Evolutionary conservation across 2,113 vertebrate genomes (phyloP), one percentile per base, ranked within the genome.

Genomic region (Tor tambroides): DNA sequence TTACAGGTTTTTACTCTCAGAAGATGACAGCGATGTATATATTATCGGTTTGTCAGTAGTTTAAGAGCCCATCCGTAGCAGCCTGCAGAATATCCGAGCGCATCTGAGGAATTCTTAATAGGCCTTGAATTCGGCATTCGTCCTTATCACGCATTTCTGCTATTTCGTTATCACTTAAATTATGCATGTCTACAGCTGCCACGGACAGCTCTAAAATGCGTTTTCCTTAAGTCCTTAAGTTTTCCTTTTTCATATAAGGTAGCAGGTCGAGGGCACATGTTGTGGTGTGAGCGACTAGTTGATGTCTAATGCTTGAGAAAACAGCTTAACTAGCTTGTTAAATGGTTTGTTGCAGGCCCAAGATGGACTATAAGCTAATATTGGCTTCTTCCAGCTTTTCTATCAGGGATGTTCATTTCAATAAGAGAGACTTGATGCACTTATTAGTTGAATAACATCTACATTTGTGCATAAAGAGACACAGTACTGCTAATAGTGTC

Each of bases 11-110:
- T 59, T 81, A 65, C 32, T 41, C 19, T 23, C 35, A 56, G 46
- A 28, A 78, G 15, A 79, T 32, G 30, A 35, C 59, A 19, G 12
- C 1, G n/a, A 46, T 9, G 23, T 67, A 30, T 82, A 81, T 9
- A 82, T 67, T 67, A 61, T 80, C 1, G 21, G 30, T 80, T 80
- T 63, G 56, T 61, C 56, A 17, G 41, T 80, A 80, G 32, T 80
- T 80, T 59, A 63, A 61, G 78, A n/a, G 78, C 54, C 12, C 51
- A 8, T 80, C 32, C 21, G 1, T 32, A 9, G 49, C 43, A 10
- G 46, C 9, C 43, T 28, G 74, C 43, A 49, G 74, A 76, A 76
- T 4, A 77, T 51, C 43, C 11, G 26, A 23, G 19, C 46, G 41
- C 49, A 79, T 17, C 49, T 80, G 54, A 80, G 12, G 54, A 63